Evolutionary conservation across 2,888 invertebrate genomes (phyloP).

Genomic region (Drosophila imparisetae): DNA sequence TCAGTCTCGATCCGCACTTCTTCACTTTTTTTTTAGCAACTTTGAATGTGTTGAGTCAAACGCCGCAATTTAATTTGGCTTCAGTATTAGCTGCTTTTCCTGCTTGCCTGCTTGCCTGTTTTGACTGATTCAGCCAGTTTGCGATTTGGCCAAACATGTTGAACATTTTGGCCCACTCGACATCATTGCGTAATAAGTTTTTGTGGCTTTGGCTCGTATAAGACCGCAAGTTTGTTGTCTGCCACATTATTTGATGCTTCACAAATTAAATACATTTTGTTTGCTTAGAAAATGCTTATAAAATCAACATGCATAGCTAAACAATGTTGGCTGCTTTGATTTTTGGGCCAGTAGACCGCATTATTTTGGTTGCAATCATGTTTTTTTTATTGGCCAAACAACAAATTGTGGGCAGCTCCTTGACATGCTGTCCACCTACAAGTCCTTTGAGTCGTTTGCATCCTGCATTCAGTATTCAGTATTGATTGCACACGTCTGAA

Average conservation of each 20-base stretch:
- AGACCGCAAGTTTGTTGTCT: constrained; percentile 49
- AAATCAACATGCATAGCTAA: constrained; percentile 3
- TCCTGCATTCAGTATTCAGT: constrained; percentile 12
- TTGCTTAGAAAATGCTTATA: constrained; percentile 40
- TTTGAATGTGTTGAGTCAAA: constrained; percentile 53
- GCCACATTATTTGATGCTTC: constrained; percentile 70
- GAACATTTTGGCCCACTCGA: constrained; percentile 7
- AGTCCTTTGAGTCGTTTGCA: constrained; percentile 11
- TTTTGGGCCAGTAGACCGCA: constrained; percentile 63
- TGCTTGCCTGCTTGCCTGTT: constrained; percentile 1
- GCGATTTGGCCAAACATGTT: constrained; percentile 15
- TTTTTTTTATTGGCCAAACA: constrained; percentile 21
- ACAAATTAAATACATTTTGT: constrained; percentile 63
- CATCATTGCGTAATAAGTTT: constrained; percentile 51
- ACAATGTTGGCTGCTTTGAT: constrained; percentile 62
- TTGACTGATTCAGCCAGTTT: constrained; percentile 17
- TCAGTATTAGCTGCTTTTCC: constrained; percentile 42
- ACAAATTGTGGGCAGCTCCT: constrained; percentile 7
- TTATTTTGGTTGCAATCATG: constrained; percentile 67
- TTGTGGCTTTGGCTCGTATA: constrained; percentile 47
- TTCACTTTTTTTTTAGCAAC: neutral
- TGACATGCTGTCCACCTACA: neutral
- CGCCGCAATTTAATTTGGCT: constrained; percentile 62
- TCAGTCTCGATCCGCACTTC: constrained; percentile 13
- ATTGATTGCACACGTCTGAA: constrained; percentile 33